phyloP scores from a whole-genome alignment of 2,113 vertebrate species.

The Elgaria multicarinata region DNA sequence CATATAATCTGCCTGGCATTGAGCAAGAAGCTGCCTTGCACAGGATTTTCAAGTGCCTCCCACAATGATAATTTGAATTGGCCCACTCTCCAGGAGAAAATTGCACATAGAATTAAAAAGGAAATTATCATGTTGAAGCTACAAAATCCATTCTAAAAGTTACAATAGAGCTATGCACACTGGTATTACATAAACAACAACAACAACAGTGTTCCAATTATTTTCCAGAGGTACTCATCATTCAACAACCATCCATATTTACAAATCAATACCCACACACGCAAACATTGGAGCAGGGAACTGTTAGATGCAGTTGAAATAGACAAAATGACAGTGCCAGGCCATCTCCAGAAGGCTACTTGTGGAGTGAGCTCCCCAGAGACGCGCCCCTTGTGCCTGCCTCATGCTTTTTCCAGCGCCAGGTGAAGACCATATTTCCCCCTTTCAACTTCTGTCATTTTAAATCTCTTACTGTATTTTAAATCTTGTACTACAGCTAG shows the following conservation, averaged over 20 bases:
- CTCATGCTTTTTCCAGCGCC: too few species aligned
- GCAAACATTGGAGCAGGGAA: not conserved
- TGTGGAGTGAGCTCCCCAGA: too few species aligned
- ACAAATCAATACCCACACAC: not conserved
- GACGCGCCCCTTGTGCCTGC: too few species aligned
- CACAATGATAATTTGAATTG: not conserved
- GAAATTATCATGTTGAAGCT: not conserved
- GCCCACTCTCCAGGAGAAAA: not conserved
- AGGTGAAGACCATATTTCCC: too few species aligned
- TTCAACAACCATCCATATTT: not conserved
- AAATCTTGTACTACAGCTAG: too few species aligned
- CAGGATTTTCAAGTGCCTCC: not conserved
- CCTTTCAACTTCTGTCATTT: too few species aligned
- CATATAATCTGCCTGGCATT: not conserved
- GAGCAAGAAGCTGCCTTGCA: not conserved
- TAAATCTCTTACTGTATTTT: too few species aligned
- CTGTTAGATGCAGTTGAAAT: not conserved
- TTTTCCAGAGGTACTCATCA: not conserved
- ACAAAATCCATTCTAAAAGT: not conserved
- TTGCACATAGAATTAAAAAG: not conserved
- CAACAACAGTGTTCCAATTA: not conserved
- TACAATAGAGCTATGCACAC: not conserved
- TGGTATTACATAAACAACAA: too few species aligned
- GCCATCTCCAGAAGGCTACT: too few species aligned
- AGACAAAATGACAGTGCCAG: not conserved